A percentile compares a stretch with the other conserved stretches of the same genome.
phyloP scores from a whole-genome alignment of 2,888 invertebrate genomes.

The Polydrusus pterygomalis region DNA sequence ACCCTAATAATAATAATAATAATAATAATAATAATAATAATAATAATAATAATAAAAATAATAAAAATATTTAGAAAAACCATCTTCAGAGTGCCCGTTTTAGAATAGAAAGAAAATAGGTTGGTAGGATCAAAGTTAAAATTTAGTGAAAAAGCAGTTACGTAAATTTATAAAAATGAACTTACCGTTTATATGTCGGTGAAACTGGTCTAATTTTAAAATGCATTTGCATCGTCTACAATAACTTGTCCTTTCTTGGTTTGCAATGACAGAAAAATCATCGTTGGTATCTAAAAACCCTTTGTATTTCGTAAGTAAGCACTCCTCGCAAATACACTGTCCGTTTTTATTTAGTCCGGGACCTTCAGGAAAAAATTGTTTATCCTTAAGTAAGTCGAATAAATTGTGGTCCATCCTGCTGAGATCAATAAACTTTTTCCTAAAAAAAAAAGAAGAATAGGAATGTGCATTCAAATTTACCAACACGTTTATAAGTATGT shows the following conservation, averaged over 20 bases:
- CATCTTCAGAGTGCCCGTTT: too few species aligned
- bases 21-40: too few species aligned
- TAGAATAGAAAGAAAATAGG: too few species aligned
- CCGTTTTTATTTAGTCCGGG: constrained; percentile 66
- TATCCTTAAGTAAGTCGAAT: constrained; percentile 65
- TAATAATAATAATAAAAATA: too few species aligned
- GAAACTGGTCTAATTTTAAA: constrained; percentile 61
- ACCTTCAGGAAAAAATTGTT: constrained; percentile 63
- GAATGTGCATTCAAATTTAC: too few species aligned
- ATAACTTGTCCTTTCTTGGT: constrained; percentile 53
- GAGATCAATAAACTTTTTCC: constrained; percentile 64
- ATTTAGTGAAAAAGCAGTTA: too few species aligned
- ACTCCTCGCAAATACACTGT: constrained; percentile 69
- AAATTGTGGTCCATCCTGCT: constrained; percentile 65
- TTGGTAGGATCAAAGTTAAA: too few species aligned
- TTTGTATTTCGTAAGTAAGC: constrained; percentile 66
- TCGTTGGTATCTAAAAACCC: constrained; percentile 57
- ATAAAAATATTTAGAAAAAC: too few species aligned
- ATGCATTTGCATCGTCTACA: constrained; percentile 59
- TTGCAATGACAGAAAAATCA: constrained; percentile 56
- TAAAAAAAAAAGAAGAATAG: constrained; percentile 55
- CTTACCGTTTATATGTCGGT: constrained; percentile 63
- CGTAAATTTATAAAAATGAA: not conserved
- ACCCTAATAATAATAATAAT: too few species aligned
- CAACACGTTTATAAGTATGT: too few species aligned